Conservation (phyloP, 2,888 invertebrate species). For the Brassicogethes aeneus region DNA sequence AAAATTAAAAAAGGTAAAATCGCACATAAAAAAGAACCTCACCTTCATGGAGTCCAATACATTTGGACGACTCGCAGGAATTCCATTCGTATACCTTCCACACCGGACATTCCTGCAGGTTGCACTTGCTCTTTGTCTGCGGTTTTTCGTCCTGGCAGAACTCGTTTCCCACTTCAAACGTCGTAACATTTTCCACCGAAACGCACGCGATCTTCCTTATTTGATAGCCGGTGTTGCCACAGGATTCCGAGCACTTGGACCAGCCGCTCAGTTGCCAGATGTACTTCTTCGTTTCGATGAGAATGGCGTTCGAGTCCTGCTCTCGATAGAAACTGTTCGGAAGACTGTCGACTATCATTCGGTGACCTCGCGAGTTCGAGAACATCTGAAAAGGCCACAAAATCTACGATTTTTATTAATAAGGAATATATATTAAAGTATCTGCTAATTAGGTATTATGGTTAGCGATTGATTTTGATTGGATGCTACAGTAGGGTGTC, state of each 20-base stretch:
- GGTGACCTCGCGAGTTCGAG: conserved; percentile 61
- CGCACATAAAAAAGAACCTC: neutral
- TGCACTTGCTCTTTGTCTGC: conserved; percentile 55
- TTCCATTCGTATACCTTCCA: conserved; percentile 68
- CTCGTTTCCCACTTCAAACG: conserved; percentile 52
- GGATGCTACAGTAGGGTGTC: too few species aligned
- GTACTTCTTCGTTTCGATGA: conserved; percentile 36
- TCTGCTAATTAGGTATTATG: too few species aligned
- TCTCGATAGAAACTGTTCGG: neutral
- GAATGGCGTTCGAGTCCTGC: conserved; percentile 31
- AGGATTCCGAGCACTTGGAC: conserved; percentile 78
- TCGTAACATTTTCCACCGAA: conserved; percentile 37
- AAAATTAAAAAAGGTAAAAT: too few species aligned
- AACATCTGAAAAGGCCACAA: conserved; percentile 77
- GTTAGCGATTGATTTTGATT: too few species aligned
- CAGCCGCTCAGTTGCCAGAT: conserved; percentile 73
- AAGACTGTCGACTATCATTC: conserved; percentile 43
- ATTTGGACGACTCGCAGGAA: conserved; percentile 61
- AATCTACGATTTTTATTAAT: conserved; percentile 54
- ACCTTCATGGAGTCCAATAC: conserved; percentile 67
- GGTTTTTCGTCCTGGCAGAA: conserved; percentile 61
- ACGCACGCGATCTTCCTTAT: neutral
- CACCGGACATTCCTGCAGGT: conserved; percentile 58
- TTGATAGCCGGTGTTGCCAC: neutral
- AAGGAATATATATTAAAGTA: too few species aligned